Percentiles rank a stretch among this genome's conserved stretches.
These are phyloP conservation scores for Rhinoraja longicauda DNA, from an alignment of 2,797 vertebrate genomes.

Conservation along the genomic window DNA sequence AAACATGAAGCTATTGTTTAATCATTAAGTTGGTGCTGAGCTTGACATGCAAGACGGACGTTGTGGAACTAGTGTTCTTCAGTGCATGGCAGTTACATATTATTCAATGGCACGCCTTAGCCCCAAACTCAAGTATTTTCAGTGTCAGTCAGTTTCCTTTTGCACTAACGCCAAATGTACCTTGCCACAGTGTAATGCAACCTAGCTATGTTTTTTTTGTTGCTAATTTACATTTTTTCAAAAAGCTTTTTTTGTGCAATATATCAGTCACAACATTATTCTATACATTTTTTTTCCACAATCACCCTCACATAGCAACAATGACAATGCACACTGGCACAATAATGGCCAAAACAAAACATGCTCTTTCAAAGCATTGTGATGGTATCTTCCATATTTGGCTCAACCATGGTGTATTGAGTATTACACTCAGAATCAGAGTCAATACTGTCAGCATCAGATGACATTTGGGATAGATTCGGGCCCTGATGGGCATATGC, in stretches of 20 bases:
- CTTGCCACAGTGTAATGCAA: conserved; percentile 52
- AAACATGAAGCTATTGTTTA: conserved; percentile 32
- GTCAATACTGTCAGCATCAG: conserved; percentile 34
- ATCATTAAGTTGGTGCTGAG: conserved; percentile 27
- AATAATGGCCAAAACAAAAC: conserved; percentile 28
- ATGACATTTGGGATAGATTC: conserved; percentile 18
- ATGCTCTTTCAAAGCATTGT: conserved; percentile 31
- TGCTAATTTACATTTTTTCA: conserved; percentile 54
- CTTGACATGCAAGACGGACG: conserved; percentile 21
- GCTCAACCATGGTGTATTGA: conserved; percentile 15
- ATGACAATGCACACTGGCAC: conserved; percentile 42
- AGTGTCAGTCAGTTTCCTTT: conserved; percentile 36
- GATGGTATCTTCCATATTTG: conserved; percentile 25
- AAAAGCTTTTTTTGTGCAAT: conserved; percentile 59
- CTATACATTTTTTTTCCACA: conserved; percentile 51
- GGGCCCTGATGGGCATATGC: not conserved
- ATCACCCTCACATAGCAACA: conserved; percentile 56
- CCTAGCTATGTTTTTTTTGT: conserved; percentile 50
- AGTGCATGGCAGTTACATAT: not conserved
- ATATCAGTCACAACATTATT: conserved; percentile 58
- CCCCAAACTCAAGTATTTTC: conserved; percentile 2
- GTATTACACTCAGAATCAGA: conserved; percentile 33
- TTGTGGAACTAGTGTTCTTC: conserved; percentile 28
- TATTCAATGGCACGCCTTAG: conserved; percentile 26
- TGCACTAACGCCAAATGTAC: conserved; percentile 51